Evolutionary conservation across 2,888 invertebrate genomes (phyloP).

Genomic region (Podotricha telesiphe): DNA sequence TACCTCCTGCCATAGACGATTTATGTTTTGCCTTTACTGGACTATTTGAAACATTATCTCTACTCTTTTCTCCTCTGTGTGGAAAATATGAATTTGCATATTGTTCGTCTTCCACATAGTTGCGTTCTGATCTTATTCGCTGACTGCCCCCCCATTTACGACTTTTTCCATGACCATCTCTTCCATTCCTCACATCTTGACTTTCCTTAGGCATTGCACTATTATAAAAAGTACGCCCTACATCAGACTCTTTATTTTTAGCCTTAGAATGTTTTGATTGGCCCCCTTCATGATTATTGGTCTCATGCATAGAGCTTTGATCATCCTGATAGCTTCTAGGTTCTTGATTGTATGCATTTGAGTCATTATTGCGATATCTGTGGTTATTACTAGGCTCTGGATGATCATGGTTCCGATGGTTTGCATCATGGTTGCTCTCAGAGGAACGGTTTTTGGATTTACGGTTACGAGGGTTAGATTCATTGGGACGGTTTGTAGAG

Average conservation of each 20-base stretch:
- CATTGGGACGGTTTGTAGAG: slow-evolving; percentile 34
- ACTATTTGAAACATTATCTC: slow-evolving; percentile 55
- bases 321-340: slow-evolving; percentile 41
- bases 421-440: slow-evolving; percentile 49
- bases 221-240: slow-evolving; percentile 70
- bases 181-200: slow-evolving; percentile 66
- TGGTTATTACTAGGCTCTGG: slow-evolving; percentile 43
- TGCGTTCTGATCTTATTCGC: slow-evolving; percentile 63
- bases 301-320: slow-evolving; percentile 44
- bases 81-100: slow-evolving; percentile 69
- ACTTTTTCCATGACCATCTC: slow-evolving; percentile 58
- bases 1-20: slow-evolving; percentile 50
- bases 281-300: slow-evolving; percentile 56
- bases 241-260: slow-evolving; percentile 67
- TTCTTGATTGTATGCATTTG: slow-evolving; percentile 39
- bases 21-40: slow-evolving; percentile 60
- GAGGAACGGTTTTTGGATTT: slow-evolving; percentile 48
- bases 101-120: slow-evolving; percentile 70
- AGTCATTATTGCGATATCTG: slow-evolving; percentile 43
- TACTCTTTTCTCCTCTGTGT: slow-evolving; percentile 57
- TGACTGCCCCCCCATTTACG: slow-evolving; percentile 70
- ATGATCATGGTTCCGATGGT: slow-evolving; percentile 45
- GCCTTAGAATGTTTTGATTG: slow-evolving; percentile 62
- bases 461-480: slow-evolving; percentile 49
- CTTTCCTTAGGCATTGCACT: slow-evolving; percentile 66